Base-by-base conservation (phyloP, 2,113 vertebrate genomes). In the Rousettus leschenaultii region DNA sequence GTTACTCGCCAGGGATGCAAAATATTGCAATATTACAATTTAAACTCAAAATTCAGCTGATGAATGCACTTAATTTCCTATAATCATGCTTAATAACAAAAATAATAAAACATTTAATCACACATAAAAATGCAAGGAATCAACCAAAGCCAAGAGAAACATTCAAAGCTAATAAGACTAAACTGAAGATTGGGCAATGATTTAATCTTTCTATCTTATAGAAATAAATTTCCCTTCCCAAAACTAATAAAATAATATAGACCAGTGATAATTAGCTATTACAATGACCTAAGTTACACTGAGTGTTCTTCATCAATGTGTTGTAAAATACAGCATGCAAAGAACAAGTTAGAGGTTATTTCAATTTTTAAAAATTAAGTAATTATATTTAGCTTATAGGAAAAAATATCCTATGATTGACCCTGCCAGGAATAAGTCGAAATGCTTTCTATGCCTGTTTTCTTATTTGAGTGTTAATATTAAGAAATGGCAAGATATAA, bases 1-100 rank as follows among this genome's bases (percentile, higher is more conserved):
- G 33, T 63, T 65, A 75, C 6, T 65, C 19, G 61, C 75, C 19
- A 80, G 40, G 53, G 51, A 88, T 61, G 79, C 55, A 59, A 68
- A 80, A 71, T 40, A 73, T 45, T 77, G 11, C 14, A 59, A 26
- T 71, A 88, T 61, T 80, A 71, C 43, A 86, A 86, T 63, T 91
- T 75, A 53, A 94, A 53, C 33, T 90, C 16, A 91, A 97, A 93
- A 83, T 91, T 77, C 66, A 79, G 45, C 73, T 95, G 35, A 93
- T 87, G 26, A 93, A 77, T 30, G 80, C 33, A 38, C 24, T 86
- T 84, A 87, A 55, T 30, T 63, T 86, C 12, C 35, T 80, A 65
- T 43, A 55, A 87, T 70, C 86, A 59, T 26, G 18, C 22, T 55
- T 89, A 33, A 91, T 66, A 85, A 94, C 28, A 55, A 91, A 95